Base-by-base conservation (phyloP, 2,888 invertebrate species). In the Andrena praecox region DNA sequence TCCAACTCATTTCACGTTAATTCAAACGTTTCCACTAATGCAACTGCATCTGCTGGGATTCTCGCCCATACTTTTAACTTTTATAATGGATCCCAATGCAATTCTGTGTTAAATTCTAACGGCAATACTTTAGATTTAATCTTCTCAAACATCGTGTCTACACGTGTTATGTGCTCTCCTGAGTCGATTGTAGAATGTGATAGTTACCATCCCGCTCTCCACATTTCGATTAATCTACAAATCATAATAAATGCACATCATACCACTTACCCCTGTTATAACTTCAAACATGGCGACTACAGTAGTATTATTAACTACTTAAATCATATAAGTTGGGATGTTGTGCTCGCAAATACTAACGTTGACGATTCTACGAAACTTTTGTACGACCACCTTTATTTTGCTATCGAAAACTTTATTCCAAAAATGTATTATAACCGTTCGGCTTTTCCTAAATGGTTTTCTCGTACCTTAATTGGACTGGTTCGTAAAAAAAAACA, bases 191-290 rank as follows among this genome's bases (percentile, higher is more conserved):
- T 63, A 35, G 42, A 63, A 35, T 35, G 35, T 2, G 63, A 35
- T 20, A 35, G 63, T 35, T 63, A 63, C 35, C 63, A 63, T 35
- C 63, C 63, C 5, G 12, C 63, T 54, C 54, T 54, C 10, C n/a
- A 66, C n/a, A 66, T 66, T 29, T 66, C 29, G 6, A 50, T 66
- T 48, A 50, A 66, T 48, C n/a, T 66, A 27, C 66, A 29, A 50
- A 66, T 29, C 66, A 50, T 66, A 50, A 66, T 0, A 29, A 66
- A 66, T 50, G 29, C 50, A 7, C 50, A 16, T n/a, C 50, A 50
- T 48, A 16, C 27, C 50, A 50, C 29, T 29, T 66, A 50, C 66
- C 27, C 66, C 48, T 6, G 29, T 66, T 66, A 66, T 27, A 66
- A 66, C 12, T 66, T 66, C 7, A 50, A 66, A 27, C 27, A 24